A percentile compares a stretch with the other conserved stretches of the same genome.
These are phyloP conservation scores for Papilio elwesi DNA, from an alignment of 2,888 invertebrate genomes.

Conservation along the genomic window DNA sequence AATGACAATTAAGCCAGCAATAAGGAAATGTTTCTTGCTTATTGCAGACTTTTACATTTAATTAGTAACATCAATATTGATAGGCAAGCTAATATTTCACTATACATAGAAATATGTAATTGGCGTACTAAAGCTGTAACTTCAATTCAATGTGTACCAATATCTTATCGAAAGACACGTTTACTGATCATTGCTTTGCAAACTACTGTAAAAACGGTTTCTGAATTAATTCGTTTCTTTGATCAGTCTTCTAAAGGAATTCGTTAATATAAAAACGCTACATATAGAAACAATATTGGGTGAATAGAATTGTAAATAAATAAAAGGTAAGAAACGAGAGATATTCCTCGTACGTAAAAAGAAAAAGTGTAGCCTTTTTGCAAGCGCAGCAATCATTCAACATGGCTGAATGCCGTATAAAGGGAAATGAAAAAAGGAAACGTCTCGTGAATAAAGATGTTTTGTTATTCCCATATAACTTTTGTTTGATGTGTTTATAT, in stretches of 20 bases:
- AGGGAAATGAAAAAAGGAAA: slow-evolving; percentile 35
- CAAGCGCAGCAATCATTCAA: slow-evolving; percentile 29
- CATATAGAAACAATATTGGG: background rate
- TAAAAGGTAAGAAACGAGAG: background rate
- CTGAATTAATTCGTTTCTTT: no score
- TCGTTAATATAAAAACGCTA: background rate
- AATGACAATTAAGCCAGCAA: no score
- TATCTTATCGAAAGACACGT: no score
- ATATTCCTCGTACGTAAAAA: slow-evolving; percentile 18
- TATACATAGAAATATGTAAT: no score
- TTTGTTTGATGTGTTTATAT: slow-evolving; percentile 12
- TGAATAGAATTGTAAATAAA: background rate
- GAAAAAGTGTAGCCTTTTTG: slow-evolving; percentile 10
- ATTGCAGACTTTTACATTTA: no score
- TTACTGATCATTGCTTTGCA: no score
- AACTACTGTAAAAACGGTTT: no score
- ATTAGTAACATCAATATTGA: no score
- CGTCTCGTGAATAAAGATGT: slow-evolving; percentile 33
- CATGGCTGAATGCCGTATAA: slow-evolving; percentile 31
- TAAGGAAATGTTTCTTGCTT: no score
- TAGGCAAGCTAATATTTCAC: no score
- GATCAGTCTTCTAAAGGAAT: background rate
- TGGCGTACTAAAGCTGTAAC: no score
- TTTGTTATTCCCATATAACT: slow-evolving; percentile 16
- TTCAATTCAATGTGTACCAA: no score